Evolutionary conservation across 2,113 vertebrate genomes (phyloP).

Genomic region (Hippocampus mohnikei): DNA sequence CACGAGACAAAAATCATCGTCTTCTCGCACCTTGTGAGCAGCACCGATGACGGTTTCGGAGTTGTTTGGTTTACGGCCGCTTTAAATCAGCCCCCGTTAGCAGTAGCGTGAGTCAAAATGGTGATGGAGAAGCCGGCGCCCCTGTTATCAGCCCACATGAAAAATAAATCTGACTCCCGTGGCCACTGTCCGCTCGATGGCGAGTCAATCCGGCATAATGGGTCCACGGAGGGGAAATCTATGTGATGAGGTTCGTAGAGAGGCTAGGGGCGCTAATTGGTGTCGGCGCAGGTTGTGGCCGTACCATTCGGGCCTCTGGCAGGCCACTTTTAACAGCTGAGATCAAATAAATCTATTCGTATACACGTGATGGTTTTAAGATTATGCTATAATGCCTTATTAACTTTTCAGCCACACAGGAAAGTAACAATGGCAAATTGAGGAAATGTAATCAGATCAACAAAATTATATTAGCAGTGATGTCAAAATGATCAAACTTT

Average conservation of each 20-base stretch:
- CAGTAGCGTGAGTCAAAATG: conserved; percentile 43
- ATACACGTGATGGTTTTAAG: background rate
- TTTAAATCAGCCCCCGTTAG: conserved; percentile 72
- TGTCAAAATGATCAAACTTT: too few relatives aligned
- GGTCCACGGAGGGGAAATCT: conserved; percentile 63
- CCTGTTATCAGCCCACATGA: conserved; percentile 55
- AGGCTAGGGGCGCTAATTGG: conserved; percentile 71
- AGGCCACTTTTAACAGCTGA: conserved; percentile 28
- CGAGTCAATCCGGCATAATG: conserved; percentile 72
- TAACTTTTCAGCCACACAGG: too few relatives aligned
- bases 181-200: conserved; percentile 74
- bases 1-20: background rate
- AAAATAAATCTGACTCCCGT: conserved; percentile 75
- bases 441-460: too few relatives aligned
- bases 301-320: conserved; percentile 20
- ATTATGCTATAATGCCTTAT: background rate
- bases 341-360: background rate
- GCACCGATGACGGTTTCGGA: conserved; percentile 57
- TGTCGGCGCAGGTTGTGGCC: conserved; percentile 64
- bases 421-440: too few relatives aligned
- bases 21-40: background rate
- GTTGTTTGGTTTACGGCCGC: conserved; percentile 51
- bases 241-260: conserved; percentile 61
- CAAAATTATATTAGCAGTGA: too few relatives aligned
- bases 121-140: conserved; percentile 68